Conservation (phyloP, 2,888 invertebrate genomes). For the Augiades crinisus region DNA sequence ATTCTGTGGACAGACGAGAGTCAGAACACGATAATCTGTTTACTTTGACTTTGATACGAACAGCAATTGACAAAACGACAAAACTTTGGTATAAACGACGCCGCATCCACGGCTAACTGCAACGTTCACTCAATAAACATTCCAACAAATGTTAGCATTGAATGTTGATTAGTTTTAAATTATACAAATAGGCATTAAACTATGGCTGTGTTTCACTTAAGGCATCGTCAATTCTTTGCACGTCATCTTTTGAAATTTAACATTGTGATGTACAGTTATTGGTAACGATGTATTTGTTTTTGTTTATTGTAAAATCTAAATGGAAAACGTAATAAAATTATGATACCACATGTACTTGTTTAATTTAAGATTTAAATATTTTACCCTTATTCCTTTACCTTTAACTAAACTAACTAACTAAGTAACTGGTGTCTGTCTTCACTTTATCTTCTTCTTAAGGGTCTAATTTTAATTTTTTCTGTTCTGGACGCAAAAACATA, state of each 20-base stretch:
- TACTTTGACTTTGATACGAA: constrained; percentile 13
- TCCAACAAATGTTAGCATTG: constrained; percentile 40
- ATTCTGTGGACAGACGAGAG: neutral
- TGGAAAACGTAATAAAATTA: constrained; percentile 75
- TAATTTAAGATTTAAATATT: too few relatives aligned
- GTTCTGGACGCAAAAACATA: too few relatives aligned
- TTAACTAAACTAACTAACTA: too few relatives aligned
- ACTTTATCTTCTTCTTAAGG: too few relatives aligned
- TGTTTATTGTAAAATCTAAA: constrained; percentile 65
- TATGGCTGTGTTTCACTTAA: constrained; percentile 80
- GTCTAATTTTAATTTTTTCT: too few relatives aligned
- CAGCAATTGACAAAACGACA: too few relatives aligned
- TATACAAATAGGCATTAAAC: constrained; percentile 61
- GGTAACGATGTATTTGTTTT: constrained; percentile 57
- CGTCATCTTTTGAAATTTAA: constrained; percentile 61
- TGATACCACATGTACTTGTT: too few relatives aligned
- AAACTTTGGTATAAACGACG: too few relatives aligned
- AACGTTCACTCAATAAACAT: constrained; percentile 6
- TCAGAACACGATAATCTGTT: constrained; percentile 1
- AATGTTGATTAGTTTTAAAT: constrained; percentile 49
- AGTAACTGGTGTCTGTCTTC: too few relatives aligned
- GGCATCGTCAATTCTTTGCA: constrained; percentile 79
- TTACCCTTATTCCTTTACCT: too few relatives aligned
- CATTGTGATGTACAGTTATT: constrained; percentile 62
- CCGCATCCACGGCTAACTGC: too few relatives aligned